phyloP scores from a whole-genome alignment of 2,888 invertebrate genomes.

The Tetramorium bicarinatum region DNA sequence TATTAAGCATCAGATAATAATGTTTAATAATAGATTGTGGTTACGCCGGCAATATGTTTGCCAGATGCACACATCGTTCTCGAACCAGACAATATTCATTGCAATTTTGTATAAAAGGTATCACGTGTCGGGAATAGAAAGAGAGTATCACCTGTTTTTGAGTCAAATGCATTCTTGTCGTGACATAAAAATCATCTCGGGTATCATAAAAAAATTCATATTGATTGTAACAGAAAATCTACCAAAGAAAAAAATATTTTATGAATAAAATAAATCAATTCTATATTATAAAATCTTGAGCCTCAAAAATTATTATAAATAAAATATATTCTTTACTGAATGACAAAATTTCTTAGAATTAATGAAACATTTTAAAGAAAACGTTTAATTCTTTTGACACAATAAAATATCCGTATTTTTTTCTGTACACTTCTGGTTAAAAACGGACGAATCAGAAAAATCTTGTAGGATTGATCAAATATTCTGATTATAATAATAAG shows the following conservation, averaged over 20 bases:
- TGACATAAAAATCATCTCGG: neutral
- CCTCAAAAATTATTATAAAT: neutral
- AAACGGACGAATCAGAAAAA: no score
- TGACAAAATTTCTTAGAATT: neutral
- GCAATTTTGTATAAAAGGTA: constrained; percentile 8
- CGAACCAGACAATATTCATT: neutral
- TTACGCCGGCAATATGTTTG: constrained; percentile 61
- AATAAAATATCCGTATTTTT: neutral
- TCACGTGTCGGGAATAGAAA: neutral
- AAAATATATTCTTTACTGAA: neutral
- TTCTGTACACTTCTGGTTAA: neutral
- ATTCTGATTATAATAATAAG: no score
- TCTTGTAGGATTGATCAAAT: no score
- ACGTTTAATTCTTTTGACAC: neutral
- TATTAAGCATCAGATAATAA: constrained; percentile 60
- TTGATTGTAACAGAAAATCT: neutral
- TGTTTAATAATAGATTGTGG: constrained; percentile 50
- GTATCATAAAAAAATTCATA: neutral
- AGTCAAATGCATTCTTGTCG: neutral
- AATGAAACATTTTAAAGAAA: neutral
- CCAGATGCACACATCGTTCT: constrained; percentile 1
- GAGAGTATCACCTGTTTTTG: neutral
- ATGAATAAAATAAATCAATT: neutral
- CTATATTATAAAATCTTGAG: neutral
- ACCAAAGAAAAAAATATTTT: neutral